These are phyloP conservation scores for Morone chrysops DNA, from an alignment of 2,113 vertebrate species.

Conservation along the genomic window DNA sequence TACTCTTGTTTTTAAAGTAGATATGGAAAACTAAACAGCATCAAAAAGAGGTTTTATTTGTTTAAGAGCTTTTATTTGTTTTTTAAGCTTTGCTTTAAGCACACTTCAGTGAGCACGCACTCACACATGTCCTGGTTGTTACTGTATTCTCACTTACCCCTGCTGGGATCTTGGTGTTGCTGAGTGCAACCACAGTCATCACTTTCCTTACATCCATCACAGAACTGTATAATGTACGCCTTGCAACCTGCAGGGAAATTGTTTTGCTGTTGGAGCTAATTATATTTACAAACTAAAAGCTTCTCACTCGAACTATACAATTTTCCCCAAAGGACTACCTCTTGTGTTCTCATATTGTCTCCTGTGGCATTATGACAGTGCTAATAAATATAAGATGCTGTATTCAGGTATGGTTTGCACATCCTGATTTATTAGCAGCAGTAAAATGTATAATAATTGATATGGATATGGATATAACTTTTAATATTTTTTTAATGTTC, in stretches of 20 bases:
- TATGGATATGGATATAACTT: not conserved
- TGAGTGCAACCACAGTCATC: constrained; percentile 1
- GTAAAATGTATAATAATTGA: not conserved
- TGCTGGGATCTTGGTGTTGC: constrained; percentile 1
- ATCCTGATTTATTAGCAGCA: not conserved
- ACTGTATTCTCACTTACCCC: not conserved
- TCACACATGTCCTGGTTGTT: not conserved
- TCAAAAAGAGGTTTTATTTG: constrained; percentile 5
- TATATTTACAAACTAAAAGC: constrained; percentile 41
- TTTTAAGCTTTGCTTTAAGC: constrained; percentile 18
- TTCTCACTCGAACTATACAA: constrained; percentile 35
- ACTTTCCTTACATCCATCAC: not conserved
- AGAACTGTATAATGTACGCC: constrained; percentile 7
- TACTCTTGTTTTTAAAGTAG: constrained; percentile 57
- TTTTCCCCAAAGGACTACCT: constrained; percentile 40
- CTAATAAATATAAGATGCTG: constrained; percentile 25
- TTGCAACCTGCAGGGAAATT: constrained; percentile 20
- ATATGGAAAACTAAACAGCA: constrained; percentile 43
- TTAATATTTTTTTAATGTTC: not conserved
- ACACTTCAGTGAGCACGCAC: not conserved
- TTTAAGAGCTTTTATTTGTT: constrained; percentile 18
- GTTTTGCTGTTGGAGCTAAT: constrained; percentile 12
- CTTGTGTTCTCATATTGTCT: constrained; percentile 20
- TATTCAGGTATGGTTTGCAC: not conserved
- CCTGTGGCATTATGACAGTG: constrained; percentile 31